Conservation (phyloP, 2,888 invertebrate species). For the Phorcus lineatus region DNA sequence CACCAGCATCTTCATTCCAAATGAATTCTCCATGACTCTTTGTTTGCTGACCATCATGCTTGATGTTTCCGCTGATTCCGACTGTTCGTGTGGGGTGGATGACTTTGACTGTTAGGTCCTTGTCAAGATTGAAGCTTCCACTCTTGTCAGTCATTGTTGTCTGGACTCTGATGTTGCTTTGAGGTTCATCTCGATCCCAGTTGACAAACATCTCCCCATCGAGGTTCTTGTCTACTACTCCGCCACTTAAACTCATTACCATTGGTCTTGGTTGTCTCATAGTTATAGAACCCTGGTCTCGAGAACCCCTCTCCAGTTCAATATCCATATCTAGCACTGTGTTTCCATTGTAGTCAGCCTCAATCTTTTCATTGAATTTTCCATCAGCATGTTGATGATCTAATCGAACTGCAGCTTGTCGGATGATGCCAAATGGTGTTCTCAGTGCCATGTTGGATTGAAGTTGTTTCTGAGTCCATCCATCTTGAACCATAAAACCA, state of each 20-base stretch:
- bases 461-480: neutral
- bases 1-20: constrained; percentile 32
- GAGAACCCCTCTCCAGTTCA: constrained; percentile 20
- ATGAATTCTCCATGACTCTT: constrained; percentile 24
- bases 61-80: constrained; percentile 30
- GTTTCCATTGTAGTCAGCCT: constrained; percentile 39
- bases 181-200: constrained; percentile 47
- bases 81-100: constrained; percentile 43
- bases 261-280: constrained; percentile 41
- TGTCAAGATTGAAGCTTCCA: neutral
- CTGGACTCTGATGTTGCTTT: constrained; percentile 37
- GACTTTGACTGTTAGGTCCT: constrained; percentile 34
- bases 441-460: constrained; percentile 29
- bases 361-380: constrained; percentile 34
- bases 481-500: constrained; percentile 15
- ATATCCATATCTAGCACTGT: constrained; percentile 41
- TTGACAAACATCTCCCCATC: constrained; percentile 42
- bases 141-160: constrained; percentile 35
- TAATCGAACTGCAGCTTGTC: constrained; percentile 25
- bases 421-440: constrained; percentile 41
- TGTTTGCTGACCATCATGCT: neutral
- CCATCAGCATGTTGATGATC: constrained; percentile 18
- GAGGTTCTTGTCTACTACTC: constrained; percentile 30
- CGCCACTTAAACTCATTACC: constrained; percentile 39
- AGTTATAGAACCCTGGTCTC: constrained; percentile 28